Evolutionary conservation across 2,113 vertebrate species (phyloP), one percentile per base, ranked within the genome.

Genomic region (Macrotis lagotis): DNA sequence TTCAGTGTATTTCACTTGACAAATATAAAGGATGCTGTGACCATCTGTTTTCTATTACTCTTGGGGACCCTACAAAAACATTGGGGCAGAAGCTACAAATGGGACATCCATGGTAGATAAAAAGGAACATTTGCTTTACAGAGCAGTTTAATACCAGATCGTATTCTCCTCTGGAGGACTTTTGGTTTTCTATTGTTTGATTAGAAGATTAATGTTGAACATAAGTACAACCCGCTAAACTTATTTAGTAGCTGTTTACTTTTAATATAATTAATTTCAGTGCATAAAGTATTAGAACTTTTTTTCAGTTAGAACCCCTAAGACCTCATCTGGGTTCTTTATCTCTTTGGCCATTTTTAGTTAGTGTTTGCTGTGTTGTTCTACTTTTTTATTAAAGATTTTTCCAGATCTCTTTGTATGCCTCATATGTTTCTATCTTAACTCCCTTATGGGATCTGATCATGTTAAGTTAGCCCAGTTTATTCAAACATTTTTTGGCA

Each of bases 1-100:
- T 89, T 95, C 94, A 66, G 11, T 94, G 95, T 94, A 55, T 91
- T 51, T 93, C 96, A 74, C 19, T 66, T 96, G 93, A 94, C 66
- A 93, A 74, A 96, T 92, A 89, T 95, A 91, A 91, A 91, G 91
- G 59, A 66, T 93, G 89, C 83, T 55, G 10, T 90, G 91, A 50
- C 95, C 97, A 92, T 96, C 96, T 97, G 97, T 94, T 97, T 96
- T 83, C 94, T 92, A 0, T 92, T 91, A 90, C 89, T 94, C 93
- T 74, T 19, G 93, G 94, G 95, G 92, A 94, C 96, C 96, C 95
- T 94, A 95, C 51, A 90, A 93, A 92, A 92, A 91, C 51, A 91
- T 51, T 89, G 51, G n/a, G 52, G 47, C 93, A 22, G 2, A 48
- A 91, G 48, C 49, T 48, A 91, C 47, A 91, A 74, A 28, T 51